Conservation (phyloP, 2,888 invertebrate genomes). For the Thelaira solivaga region DNA sequence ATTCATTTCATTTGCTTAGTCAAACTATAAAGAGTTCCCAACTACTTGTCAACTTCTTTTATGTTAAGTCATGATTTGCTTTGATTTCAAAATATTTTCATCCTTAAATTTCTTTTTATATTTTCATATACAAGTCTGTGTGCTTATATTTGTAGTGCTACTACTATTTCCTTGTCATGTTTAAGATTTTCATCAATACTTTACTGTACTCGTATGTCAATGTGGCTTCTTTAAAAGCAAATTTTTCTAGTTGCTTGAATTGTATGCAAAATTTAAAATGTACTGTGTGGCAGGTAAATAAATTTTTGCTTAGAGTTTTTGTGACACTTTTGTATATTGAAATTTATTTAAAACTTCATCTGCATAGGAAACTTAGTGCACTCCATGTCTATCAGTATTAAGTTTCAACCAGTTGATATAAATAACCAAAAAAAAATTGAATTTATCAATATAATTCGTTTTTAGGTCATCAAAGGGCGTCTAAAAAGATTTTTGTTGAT, state of each 20-base stretch:
- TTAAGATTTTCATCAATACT: conserved; percentile 33
- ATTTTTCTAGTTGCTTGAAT: not conserved
- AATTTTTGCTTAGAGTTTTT: conserved; percentile 3
- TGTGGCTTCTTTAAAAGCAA: not conserved
- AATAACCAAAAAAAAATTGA: too few relatives aligned
- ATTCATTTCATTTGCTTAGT: too few relatives aligned
- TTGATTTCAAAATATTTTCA: too few relatives aligned
- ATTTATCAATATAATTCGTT: not conserved
- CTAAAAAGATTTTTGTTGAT: not conserved
- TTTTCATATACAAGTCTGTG: too few relatives aligned
- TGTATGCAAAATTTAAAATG: not conserved
- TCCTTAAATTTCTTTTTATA: too few relatives aligned
- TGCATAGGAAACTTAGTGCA: not conserved
- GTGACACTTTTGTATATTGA: conserved; percentile 28
- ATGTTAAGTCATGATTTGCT: too few relatives aligned
- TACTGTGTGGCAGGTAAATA: not conserved
- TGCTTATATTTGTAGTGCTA: not conserved
- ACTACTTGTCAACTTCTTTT: too few relatives aligned
- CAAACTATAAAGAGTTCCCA: too few relatives aligned
- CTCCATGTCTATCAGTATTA: conserved; percentile 25
- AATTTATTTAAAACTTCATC: not conserved
- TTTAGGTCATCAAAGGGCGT: conserved; percentile 22
- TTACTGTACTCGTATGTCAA: too few relatives aligned
- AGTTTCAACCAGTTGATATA: not conserved
- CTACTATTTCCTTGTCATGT: conserved; percentile 32